A percentile compares a stretch with the other conserved stretches of the same genome.
These are phyloP conservation scores for Apeltes quadracus DNA, from an alignment of 2,113 vertebrate species.

Conservation along the genomic window DNA sequence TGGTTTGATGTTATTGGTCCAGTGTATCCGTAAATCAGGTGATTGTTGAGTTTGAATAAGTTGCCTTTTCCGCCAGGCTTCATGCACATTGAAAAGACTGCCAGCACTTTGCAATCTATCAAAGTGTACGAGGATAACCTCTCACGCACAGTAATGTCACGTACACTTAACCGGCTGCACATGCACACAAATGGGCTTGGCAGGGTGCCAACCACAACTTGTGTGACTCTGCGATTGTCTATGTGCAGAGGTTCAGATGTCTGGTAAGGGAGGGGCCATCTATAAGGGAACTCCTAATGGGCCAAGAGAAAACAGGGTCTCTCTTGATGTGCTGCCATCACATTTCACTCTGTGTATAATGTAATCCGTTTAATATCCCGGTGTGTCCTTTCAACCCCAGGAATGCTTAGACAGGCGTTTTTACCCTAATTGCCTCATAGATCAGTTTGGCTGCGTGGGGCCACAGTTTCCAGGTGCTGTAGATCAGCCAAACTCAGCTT, in stretches of 20 bases:
- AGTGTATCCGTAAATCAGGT: constrained; percentile 39
- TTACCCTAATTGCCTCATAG: constrained; percentile 70
- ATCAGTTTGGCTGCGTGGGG: constrained; percentile 51
- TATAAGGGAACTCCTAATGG: constrained; percentile 37
- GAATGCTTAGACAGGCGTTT: constrained; percentile 75
- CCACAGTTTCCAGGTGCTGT: constrained; percentile 50
- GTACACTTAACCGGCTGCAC: constrained; percentile 19
- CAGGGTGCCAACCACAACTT: constrained; percentile 10
- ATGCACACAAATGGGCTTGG: constrained; percentile 34
- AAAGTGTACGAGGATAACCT: neutral
- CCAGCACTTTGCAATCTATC: constrained; percentile 37
- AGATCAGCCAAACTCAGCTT: constrained; percentile 62
- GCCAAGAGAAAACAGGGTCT: constrained; percentile 32
- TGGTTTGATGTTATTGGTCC: constrained; percentile 13
- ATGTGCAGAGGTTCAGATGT: constrained; percentile 11
- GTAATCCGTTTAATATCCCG: constrained; percentile 74
- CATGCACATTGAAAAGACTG: constrained; percentile 11
- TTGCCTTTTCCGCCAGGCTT: constrained; percentile 9
- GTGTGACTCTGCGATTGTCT: constrained; percentile 1
- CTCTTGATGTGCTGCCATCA: constrained; percentile 65
- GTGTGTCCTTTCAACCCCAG: constrained; percentile 65
- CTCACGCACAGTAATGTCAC: constrained; percentile 19
- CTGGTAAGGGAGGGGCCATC: constrained; percentile 16
- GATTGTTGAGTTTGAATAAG: constrained; percentile 24
- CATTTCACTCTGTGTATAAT: constrained; percentile 70